These are phyloP conservation scores for Bradypodion ventrale DNA, from an alignment of 2,797 vertebrate genomes.

Conservation along the genomic window DNA sequence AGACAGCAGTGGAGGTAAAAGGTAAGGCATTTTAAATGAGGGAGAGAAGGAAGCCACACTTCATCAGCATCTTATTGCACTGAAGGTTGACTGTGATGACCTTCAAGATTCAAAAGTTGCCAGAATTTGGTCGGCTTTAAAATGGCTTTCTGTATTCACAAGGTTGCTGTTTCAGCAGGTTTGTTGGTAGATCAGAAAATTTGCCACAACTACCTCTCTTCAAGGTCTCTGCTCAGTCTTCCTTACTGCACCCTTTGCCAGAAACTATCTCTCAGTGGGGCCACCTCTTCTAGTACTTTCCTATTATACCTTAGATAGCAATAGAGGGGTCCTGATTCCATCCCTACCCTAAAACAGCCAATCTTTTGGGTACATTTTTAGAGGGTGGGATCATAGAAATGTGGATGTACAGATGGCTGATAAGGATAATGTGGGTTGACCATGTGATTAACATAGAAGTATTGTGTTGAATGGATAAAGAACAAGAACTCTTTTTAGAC, in stretches of 20 bases:
- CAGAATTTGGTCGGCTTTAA: neutral
- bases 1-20: neutral
- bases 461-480: too few relatives aligned
- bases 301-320: too few relatives aligned
- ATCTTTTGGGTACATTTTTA: too few relatives aligned
- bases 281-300: too few relatives aligned
- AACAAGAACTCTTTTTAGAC: too few relatives aligned
- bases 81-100: slow-evolving; percentile 21
- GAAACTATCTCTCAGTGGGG: neutral
- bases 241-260: neutral
- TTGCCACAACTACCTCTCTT: neutral
- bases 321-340: too few relatives aligned
- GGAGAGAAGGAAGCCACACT: neutral
- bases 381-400: too few relatives aligned
- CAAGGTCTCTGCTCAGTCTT: too few relatives aligned
- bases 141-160: neutral
- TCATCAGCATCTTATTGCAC: neutral
- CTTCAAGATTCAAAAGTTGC: neutral
- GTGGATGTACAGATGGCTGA: too few relatives aligned
- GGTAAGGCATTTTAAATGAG: slow-evolving; percentile 30
- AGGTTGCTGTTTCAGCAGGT: neutral
- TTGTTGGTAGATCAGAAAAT: neutral
- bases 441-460: too few relatives aligned
- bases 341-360: too few relatives aligned
- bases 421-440: too few relatives aligned